Evolutionary conservation across 2,888 invertebrate species (phyloP).

Genomic region (Scaptomyza reducta): DNA sequence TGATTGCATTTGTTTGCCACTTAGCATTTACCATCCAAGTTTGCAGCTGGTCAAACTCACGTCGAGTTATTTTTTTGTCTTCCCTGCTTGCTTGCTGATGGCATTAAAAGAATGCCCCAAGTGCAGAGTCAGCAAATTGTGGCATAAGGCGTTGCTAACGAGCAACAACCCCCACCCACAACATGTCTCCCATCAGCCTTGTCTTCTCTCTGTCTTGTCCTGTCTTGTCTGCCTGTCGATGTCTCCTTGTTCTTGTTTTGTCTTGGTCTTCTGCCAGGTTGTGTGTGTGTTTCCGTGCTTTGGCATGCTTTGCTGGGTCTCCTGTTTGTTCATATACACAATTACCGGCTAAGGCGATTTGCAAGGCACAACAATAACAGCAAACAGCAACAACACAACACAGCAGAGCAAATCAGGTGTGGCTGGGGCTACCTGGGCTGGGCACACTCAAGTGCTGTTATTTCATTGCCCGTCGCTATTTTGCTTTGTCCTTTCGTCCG

Average conservation of each 20-base stretch:
- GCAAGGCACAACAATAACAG: constrained; percentile 49
- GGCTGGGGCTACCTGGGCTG: constrained; percentile 45
- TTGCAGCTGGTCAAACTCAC: constrained; percentile 73
- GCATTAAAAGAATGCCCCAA: constrained; percentile 51
- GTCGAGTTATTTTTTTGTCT: constrained; percentile 14
- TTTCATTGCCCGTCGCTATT: constrained; percentile 60
- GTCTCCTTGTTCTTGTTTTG: constrained; percentile 17
- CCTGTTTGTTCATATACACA: constrained; percentile 73
- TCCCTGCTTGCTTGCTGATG: constrained; percentile 26
- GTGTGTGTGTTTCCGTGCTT: constrained; percentile 5
- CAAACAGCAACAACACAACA: constrained; percentile 14
- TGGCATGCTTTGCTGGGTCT: constrained; percentile 15
- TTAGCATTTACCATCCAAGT: constrained; percentile 8
- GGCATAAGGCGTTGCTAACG: constrained; percentile 58
- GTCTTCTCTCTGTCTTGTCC: constrained; percentile 1
- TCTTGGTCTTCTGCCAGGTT: constrained; percentile 7
- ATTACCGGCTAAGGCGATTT: constrained; percentile 78
- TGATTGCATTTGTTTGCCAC: constrained; percentile 70
- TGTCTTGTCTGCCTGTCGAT: constrained; percentile 39
- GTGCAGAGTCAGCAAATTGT: constrained; percentile 70
- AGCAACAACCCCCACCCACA: constrained; percentile 19
- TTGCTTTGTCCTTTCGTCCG: constrained; percentile 24
- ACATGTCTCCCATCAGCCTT: not conserved
- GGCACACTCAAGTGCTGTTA: constrained; percentile 63
- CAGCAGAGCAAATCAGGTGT: constrained; percentile 57